These are phyloP conservation scores for Dinomys branickii DNA, from an alignment of 2,113 vertebrate species.

Conservation along the genomic window DNA sequence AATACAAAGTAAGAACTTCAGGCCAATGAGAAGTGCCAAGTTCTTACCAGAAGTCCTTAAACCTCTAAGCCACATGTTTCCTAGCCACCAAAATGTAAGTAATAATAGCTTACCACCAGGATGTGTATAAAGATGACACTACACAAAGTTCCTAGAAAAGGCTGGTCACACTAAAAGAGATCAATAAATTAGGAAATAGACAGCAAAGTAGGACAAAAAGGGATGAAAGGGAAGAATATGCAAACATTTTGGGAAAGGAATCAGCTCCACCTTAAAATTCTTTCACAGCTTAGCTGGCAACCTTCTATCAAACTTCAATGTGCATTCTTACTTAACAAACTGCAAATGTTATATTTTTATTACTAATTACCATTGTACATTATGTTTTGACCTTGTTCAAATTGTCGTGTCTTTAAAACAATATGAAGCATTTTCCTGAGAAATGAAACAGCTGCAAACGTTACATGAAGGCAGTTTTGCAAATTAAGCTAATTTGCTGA, in stretches of 20 bases:
- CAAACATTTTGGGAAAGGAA: background rate
- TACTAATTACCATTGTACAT: slow-evolving; percentile 59
- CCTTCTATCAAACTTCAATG: slow-evolving; percentile 26
- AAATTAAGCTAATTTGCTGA: slow-evolving; percentile 79
- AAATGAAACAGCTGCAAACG: slow-evolving; percentile 68
- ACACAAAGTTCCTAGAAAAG: slow-evolving; percentile 49
- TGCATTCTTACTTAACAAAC: slow-evolving; percentile 34
- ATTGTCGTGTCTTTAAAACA: slow-evolving; percentile 71
- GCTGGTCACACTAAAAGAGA: background rate
- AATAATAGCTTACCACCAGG: background rate
- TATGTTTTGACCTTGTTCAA: slow-evolving; percentile 70
- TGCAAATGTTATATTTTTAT: slow-evolving; percentile 60
- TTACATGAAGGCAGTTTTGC: slow-evolving; percentile 69
- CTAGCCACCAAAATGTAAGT: slow-evolving; percentile 61
- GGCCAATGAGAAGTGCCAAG: slow-evolving; percentile 24
- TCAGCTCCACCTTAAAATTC: slow-evolving; percentile 32
- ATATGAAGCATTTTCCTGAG: slow-evolving; percentile 74
- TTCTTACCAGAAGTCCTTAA: background rate
- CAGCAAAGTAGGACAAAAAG: background rate
- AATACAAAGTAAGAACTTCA: background rate
- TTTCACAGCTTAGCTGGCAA: background rate
- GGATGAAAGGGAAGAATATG: background rate
- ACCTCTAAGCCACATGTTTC: slow-evolving; percentile 20
- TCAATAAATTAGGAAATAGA: slow-evolving; percentile 29
- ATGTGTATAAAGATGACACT: background rate